phyloP scores from a whole-genome alignment of 2,888 invertebrate genomes.

The Autographa pulchrina region DNA sequence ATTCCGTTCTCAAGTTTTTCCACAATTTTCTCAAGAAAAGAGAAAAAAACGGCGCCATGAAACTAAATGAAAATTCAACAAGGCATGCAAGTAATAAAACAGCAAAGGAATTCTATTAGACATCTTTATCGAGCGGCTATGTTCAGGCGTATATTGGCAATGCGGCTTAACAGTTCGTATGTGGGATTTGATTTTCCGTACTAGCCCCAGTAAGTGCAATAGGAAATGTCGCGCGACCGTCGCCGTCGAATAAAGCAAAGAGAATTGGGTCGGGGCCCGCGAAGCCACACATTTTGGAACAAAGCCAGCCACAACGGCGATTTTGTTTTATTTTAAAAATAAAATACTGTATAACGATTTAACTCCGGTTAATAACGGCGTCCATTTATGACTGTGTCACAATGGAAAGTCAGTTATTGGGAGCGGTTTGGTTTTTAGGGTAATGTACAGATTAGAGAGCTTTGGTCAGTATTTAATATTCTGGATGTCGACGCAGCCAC shows the following conservation, averaged over 20 bases:
- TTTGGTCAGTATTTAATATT: slow-evolving; percentile 41
- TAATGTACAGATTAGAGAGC: slow-evolving; percentile 59
- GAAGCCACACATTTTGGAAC: slow-evolving; percentile 80
- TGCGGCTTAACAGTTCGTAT: slow-evolving; percentile 65
- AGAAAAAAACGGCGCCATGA: slow-evolving; percentile 5
- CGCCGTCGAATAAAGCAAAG: slow-evolving; percentile 80
- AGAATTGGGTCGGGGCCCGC: slow-evolving; percentile 82
- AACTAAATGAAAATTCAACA: slow-evolving; percentile 33
- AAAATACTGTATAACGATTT: slow-evolving; percentile 76
- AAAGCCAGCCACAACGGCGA: slow-evolving; percentile 78
- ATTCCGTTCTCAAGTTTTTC: too few relatives aligned
- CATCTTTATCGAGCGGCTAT: slow-evolving; percentile 47
- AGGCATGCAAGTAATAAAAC: slow-evolving; percentile 53
- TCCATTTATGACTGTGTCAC: slow-evolving; percentile 60
- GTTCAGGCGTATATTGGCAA: slow-evolving; percentile 66
- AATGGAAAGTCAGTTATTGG: slow-evolving; percentile 59
- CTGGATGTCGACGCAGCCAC: slow-evolving; percentile 28
- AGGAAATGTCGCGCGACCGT: slow-evolving; percentile 82
- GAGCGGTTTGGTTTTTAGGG: slow-evolving; percentile 56
- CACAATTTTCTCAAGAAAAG: background rate
- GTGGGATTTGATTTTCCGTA: slow-evolving; percentile 74
- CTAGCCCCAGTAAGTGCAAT: slow-evolving; percentile 74
- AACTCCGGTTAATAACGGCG: slow-evolving; percentile 63
- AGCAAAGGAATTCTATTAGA: slow-evolving; percentile 58
- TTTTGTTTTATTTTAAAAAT: slow-evolving; percentile 82